Evolutionary conservation across 2,888 invertebrate species (phyloP).

Genomic region (Volucella zonaria): DNA sequence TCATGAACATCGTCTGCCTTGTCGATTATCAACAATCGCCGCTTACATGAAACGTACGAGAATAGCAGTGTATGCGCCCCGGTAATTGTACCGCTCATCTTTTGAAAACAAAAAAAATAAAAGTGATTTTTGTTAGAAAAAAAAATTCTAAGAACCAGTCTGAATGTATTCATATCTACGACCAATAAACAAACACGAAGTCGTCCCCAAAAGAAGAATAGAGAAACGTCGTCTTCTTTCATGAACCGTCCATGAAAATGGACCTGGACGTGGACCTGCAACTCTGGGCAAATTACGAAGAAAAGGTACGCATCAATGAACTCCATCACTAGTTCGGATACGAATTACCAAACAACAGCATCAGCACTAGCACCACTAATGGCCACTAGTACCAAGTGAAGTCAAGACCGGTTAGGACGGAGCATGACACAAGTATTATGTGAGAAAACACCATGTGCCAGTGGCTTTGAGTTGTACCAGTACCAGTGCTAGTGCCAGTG

Average conservation of each 20-base stretch:
- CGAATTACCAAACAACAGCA: too few relatives aligned
- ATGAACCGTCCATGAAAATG: conserved; percentile 1
- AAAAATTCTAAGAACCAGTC: conserved; percentile 46
- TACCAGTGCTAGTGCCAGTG: too few relatives aligned
- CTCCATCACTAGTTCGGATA: conserved; percentile 9
- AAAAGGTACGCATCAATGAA: conserved; percentile 47
- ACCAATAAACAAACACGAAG: conserved; percentile 61
- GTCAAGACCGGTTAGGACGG: too few relatives aligned
- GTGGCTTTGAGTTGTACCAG: too few relatives aligned
- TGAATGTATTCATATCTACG: conserved; percentile 19
- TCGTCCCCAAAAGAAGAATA: conserved; percentile 4
- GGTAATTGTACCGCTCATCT: conserved; percentile 57
- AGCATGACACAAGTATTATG: too few relatives aligned
- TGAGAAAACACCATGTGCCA: too few relatives aligned
- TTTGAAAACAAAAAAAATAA: not conserved
- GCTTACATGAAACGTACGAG: conserved; percentile 34
- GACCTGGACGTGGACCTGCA: conserved; percentile 17
- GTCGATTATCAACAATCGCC: conserved; percentile 49
- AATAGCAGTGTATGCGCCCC: conserved; percentile 12
- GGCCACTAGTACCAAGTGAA: too few relatives aligned
- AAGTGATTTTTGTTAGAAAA: conserved; percentile 44
- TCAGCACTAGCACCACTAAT: too few relatives aligned
- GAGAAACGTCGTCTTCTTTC: conserved; percentile 44
- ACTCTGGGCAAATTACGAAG: conserved; percentile 25
- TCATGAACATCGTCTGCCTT: conserved; percentile 30